Evolutionary conservation across 2,888 invertebrate species (phyloP).

Genomic region (Timema podura): DNA sequence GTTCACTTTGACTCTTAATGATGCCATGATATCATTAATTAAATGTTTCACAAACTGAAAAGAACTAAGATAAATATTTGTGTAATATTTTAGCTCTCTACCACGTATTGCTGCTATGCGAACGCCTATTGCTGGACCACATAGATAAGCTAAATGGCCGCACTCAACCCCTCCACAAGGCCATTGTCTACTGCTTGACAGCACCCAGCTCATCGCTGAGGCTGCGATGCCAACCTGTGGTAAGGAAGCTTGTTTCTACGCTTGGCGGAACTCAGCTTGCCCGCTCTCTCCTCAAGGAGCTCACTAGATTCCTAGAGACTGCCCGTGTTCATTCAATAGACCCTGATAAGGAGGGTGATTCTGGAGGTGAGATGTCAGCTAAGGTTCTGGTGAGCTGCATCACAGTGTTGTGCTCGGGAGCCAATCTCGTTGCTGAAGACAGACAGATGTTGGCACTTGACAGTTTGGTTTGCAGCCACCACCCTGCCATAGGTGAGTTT

Average conservation of each 20-base stretch:
- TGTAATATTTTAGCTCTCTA: conserved; percentile 51
- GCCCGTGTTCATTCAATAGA: conserved; percentile 39
- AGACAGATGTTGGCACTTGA: conserved; percentile 60
- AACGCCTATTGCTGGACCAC: conserved; percentile 66
- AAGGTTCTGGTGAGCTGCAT: conserved; percentile 46
- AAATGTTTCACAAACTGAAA: too few species aligned
- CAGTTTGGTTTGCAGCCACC: conserved; percentile 68
- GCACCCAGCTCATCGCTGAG: conserved; percentile 60
- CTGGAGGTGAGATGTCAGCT: conserved; percentile 33
- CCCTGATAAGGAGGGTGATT: conserved; percentile 37
- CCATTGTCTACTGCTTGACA: conserved; percentile 65
- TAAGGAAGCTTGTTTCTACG: conserved; percentile 58
- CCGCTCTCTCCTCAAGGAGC: conserved; percentile 60
- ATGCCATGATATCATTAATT: too few species aligned
- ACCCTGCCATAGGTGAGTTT: conserved; percentile 58
- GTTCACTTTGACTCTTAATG: background rate
- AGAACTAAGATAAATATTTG: too few species aligned
- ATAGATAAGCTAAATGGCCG: conserved; percentile 62
- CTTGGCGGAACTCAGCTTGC: conserved; percentile 59
- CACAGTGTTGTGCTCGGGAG: conserved; percentile 44
- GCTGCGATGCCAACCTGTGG: conserved; percentile 54
- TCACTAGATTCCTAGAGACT: conserved; percentile 57
- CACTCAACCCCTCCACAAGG: conserved; percentile 63
- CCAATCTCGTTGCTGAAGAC: conserved; percentile 48
- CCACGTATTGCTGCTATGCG: conserved; percentile 69